Conservation (phyloP, 1,140 invertebrate genomes). For the Hylaeus anthracinus region DNA sequence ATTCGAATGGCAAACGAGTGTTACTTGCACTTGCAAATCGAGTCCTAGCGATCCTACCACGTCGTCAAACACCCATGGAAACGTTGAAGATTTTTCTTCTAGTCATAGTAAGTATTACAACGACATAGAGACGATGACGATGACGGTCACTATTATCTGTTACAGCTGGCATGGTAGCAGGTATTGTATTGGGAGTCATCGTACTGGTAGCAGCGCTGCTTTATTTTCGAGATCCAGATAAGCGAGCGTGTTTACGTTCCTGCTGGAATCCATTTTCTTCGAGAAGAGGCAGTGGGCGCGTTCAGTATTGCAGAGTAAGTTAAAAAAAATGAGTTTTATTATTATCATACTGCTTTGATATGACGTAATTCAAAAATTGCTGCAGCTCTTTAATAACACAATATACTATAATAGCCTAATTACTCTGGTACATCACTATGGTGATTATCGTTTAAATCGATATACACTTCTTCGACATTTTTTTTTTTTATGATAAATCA, state of each 20-base stretch:
- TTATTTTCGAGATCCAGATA: constrained; percentile 60
- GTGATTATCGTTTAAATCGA: neutral
- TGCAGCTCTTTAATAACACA: no score
- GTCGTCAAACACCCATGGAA: neutral
- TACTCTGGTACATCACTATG: neutral
- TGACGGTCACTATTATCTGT: neutral
- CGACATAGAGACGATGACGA: neutral
- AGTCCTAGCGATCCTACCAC: neutral
- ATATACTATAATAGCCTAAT: neutral
- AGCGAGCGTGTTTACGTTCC: constrained; percentile 45
- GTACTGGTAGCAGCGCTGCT: constrained; percentile 38
- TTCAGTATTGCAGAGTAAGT: constrained; percentile 67
- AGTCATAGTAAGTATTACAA: constrained; percentile 43
- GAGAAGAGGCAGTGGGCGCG: constrained; percentile 50
- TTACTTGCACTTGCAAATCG: constrained; percentile 46
- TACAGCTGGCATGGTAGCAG: constrained; percentile 50
- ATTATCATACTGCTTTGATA: no score
- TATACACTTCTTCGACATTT: neutral
- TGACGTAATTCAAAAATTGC: no score
- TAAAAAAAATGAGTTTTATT: neutral
- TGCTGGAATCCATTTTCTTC: constrained; percentile 48
- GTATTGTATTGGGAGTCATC: constrained; percentile 36
- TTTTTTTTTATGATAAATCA: neutral
- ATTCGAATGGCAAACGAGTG: constrained; percentile 66
- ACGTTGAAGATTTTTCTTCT: constrained; percentile 11